Percentiles rank a stretch among this genome's conserved stretches.
Evolutionary conservation across 1,140 invertebrate species (phyloP).

Genomic region (Helicoverpa zea): DNA sequence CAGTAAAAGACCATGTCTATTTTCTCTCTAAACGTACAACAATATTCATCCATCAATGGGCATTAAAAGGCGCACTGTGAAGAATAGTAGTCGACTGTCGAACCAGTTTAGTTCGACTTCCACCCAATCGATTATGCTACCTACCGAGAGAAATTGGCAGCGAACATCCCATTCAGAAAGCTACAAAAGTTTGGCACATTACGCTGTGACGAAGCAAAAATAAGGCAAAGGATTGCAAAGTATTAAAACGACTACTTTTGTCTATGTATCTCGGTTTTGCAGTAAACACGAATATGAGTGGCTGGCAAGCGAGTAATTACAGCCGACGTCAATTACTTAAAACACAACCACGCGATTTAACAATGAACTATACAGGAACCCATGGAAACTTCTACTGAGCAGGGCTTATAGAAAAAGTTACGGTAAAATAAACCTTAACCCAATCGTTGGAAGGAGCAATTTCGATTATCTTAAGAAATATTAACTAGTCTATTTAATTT

Average conservation of each 20-base stretch:
- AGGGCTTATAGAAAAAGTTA: neutral
- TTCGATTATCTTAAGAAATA: constrained; percentile 18
- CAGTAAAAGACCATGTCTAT: too few relatives aligned
- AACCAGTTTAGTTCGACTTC: constrained; percentile 15
- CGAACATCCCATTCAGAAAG: constrained; percentile 34
- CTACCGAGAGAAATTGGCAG: constrained; percentile 30
- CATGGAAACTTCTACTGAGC: constrained; percentile 6
- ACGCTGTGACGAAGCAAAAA: constrained; percentile 13
- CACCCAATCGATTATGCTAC: constrained; percentile 32
- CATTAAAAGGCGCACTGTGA: constrained; percentile 2
- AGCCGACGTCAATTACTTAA: constrained; percentile 55
- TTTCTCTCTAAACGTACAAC: neutral
- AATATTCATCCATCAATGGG: constrained; percentile 6
- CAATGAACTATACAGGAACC: constrained; percentile 49
- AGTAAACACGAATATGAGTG: constrained; percentile 27
- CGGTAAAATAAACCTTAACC: constrained; percentile 17
- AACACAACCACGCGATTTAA: constrained; percentile 59
- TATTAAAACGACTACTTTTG: constrained; percentile 13
- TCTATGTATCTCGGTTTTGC: constrained; percentile 6
- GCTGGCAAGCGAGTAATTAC: constrained; percentile 55
- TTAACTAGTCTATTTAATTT: constrained; percentile 20
- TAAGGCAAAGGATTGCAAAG: neutral
- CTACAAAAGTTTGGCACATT: constrained; percentile 36
- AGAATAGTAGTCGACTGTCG: constrained; percentile 3
- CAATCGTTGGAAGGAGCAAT: neutral